Evolutionary conservation across 2,797 vertebrate genomes (phyloP), one percentile per base, ranked within the genome.

Genomic region (Centropyge bicolor): DNA sequence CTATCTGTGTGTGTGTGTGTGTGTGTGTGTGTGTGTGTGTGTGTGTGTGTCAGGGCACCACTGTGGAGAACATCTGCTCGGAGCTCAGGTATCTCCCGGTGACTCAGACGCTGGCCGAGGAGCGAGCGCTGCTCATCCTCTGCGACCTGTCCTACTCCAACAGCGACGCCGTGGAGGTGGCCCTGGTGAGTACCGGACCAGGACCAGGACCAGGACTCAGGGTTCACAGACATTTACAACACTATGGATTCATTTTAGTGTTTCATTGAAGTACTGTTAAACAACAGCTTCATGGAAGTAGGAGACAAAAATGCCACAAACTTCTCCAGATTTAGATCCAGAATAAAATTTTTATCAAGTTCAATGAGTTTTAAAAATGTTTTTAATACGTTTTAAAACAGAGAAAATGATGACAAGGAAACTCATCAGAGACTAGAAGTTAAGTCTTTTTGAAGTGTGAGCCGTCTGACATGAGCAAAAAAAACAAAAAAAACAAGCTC

Each of bases 11-110:
- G 78, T 86, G 83, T 81, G 61, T 73, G 74, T 64, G 73, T 76
- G 57, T 71, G 45, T 81, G 57, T 84, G 70, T 86, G 74, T 86
- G 74, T 74, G 66, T 81, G 59, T 76, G 63, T 80, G 65, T 80
- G 73, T 83, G 80, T 84, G 63, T 78, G 17, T 80, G 3, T 6
- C 88, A 99, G 98, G 97, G 98, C 56, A 98, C 97, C 83, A 98
- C 97, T 0, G 96, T 98, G 76, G 97, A 97, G 85, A 94, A 96
- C 76, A 96, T 99, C 90, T 99, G 98, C 92, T 96, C 95, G 0
- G 97, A 99, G 90, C 96, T 99, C 64, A 93, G 96, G n/a, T 97
- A 96, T 80, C 95, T 98, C 67, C 97, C 98, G 0, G 95, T 96
- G 57, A 95, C 96, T 1, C 95, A 95, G 86, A 95, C 93, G 0